Base-by-base conservation (phyloP, 2,888 invertebrate genomes). In the Allacma fusca region DNA sequence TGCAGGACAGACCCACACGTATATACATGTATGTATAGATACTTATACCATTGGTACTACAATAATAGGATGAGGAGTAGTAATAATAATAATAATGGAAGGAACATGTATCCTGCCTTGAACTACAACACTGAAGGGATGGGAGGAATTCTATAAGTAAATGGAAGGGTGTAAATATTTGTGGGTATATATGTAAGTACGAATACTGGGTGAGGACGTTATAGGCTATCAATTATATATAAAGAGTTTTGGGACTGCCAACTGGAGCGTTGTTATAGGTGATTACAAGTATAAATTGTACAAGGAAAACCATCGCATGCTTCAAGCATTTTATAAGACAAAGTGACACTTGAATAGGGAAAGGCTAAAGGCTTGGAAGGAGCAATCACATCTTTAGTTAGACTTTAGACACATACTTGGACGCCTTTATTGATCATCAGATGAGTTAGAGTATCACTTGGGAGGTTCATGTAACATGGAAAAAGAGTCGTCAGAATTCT, bases 401-500 rank as follows among this genome's bases (percentile, higher is more conserved):
- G 65, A 28, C 28, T 65, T 65, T 65, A 65, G 62, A 24, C 28
- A 65, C 65, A 28, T 65, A 65, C 65, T 65, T 65, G 29, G 29
- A 29, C 28, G 26, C 29, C 24, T 65, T 65, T 65, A 65, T 65
- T 65, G 65, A 65, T 65, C 65, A 65, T 65, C 65, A 65, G 65
- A 28, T 65, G 29, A 65, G 24, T 65, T 65, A 65, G 65, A 28
- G 65, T 26, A 65, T 65, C 65, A 65, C 65, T 65, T 65, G 65
- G 65, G 65, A 65, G 65, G 65, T 62, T 26, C 62, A 5, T 50
- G 50, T 19, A n/a, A 13, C 16, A 50, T n/a, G n/a, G 4, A 50
- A 13, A 13, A 50, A 50, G n/a, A 50, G 50, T 12, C 50, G 50
- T 50, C 50, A 16, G 16, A 13, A 50, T 50, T 19, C 19, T n/a